Percentiles rank a stretch among this genome's conserved stretches.
Conservation (phyloP, 1,140 invertebrate species). For the Dolichoris vasculosae region DNA sequence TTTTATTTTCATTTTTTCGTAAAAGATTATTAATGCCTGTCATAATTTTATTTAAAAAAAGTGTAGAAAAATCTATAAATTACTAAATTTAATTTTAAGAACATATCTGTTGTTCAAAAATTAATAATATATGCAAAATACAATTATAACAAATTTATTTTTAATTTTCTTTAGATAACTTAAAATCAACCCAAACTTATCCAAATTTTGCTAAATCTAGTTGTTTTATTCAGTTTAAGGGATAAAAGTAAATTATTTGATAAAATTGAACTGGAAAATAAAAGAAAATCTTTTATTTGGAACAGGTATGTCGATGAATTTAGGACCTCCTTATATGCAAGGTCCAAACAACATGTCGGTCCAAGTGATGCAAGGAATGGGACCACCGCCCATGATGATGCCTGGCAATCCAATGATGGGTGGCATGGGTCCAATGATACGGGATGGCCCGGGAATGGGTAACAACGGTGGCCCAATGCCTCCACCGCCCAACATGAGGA, state of each 20-base stretch:
- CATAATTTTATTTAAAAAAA: too few relatives aligned
- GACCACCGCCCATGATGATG: slow-evolving; percentile 71
- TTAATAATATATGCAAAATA: too few relatives aligned
- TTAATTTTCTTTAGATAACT: too few relatives aligned
- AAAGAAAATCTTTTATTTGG: background rate
- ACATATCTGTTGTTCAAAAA: too few relatives aligned
- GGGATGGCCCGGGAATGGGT: slow-evolving; percentile 35
- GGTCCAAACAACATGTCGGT: slow-evolving; percentile 18
- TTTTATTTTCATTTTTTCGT: too few relatives aligned
- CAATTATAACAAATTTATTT: too few relatives aligned
- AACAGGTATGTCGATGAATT: slow-evolving; percentile 68
- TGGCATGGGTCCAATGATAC: slow-evolving; percentile 67
- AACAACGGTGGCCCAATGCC: slow-evolving; percentile 52
- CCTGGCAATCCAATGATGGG: slow-evolving; percentile 73
- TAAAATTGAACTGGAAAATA: background rate
- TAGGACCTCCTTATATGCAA: slow-evolving; percentile 39
- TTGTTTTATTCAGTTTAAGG: too few relatives aligned
- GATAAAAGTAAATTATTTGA: background rate
- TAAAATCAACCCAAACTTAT: too few relatives aligned
- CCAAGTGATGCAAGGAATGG: slow-evolving; percentile 40
- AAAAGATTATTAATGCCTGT: too few relatives aligned
- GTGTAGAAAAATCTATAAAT: too few relatives aligned
- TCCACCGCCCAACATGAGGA: slow-evolving; percentile 42
- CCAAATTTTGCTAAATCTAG: too few relatives aligned
- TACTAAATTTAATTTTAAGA: too few relatives aligned